These are phyloP conservation scores for Hemiscyllium ocellatum DNA, from an alignment of 2,113 vertebrate genomes.

Conservation along the genomic window DNA sequence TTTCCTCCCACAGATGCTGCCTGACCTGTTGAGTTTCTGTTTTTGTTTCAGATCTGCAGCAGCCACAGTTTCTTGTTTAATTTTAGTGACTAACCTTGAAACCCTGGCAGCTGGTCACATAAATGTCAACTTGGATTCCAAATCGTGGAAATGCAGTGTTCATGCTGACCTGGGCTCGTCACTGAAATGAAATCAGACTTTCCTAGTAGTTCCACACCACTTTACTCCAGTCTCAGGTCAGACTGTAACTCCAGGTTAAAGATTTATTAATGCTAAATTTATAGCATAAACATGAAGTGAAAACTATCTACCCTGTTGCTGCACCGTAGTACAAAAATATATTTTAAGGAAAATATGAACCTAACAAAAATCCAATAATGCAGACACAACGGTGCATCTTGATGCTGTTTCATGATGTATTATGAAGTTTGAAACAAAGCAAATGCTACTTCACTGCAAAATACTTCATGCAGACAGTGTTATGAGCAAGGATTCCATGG, in stretches of 20 bases:
- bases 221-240: background rate
- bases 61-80: no score
- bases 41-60: no score
- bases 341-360: no score
- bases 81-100: no score
- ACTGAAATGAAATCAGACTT: background rate
- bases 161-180: background rate
- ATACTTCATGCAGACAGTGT: background rate
- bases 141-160: background rate
- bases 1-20: no score
- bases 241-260: background rate
- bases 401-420: background rate
- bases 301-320: background rate
- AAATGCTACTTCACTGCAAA: background rate
- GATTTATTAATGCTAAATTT: background rate
- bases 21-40: no score
- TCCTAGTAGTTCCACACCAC: background rate
- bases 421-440: background rate
- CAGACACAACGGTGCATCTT: background rate
- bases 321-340: no score
- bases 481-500: background rate
- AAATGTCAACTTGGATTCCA: background rate
- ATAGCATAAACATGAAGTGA: background rate
- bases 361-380: background rate
- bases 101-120: background rate